Percentiles rank a stretch among this genome's conserved stretches.
These are phyloP conservation scores for Cephus pygmeus DNA, from an alignment of 2,888 invertebrate genomes.

Conservation along the genomic window DNA sequence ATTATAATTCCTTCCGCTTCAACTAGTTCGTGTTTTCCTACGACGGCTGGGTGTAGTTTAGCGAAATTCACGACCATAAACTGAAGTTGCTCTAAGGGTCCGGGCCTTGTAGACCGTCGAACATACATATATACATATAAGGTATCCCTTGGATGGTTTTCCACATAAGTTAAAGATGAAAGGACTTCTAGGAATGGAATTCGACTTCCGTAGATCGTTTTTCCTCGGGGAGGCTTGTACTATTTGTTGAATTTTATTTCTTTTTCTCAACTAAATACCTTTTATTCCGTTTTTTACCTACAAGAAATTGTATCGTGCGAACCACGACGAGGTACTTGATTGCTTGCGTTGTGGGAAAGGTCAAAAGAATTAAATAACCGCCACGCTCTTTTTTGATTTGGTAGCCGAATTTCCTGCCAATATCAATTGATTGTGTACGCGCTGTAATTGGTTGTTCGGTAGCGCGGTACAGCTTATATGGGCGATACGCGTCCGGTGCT, in stretches of 20 bases:
- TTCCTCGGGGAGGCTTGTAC: not conserved
- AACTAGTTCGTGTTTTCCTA: not conserved
- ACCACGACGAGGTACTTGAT: not conserved
- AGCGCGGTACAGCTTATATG: not conserved
- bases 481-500: not conserved
- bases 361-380: not conserved
- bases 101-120: not conserved
- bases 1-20: not conserved
- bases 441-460: slow-evolving; percentile 11
- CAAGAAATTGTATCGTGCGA: not conserved
- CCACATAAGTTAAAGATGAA: not conserved
- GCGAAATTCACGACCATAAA: not conserved
- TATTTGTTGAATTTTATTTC: not conserved
- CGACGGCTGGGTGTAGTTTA: not conserved
- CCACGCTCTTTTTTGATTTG: not conserved
- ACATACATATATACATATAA: not conserved
- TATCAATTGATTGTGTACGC: slow-evolving; percentile 7
- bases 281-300: not conserved
- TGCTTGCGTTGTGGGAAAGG: not conserved
- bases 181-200: not conserved
- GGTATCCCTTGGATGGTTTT: not conserved
- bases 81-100: not conserved
- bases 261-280: not conserved
- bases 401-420: not conserved
- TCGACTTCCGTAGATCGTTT: not conserved